Base-by-base conservation (phyloP, 1,140 invertebrate species). In the Latrodectus geometricus region DNA sequence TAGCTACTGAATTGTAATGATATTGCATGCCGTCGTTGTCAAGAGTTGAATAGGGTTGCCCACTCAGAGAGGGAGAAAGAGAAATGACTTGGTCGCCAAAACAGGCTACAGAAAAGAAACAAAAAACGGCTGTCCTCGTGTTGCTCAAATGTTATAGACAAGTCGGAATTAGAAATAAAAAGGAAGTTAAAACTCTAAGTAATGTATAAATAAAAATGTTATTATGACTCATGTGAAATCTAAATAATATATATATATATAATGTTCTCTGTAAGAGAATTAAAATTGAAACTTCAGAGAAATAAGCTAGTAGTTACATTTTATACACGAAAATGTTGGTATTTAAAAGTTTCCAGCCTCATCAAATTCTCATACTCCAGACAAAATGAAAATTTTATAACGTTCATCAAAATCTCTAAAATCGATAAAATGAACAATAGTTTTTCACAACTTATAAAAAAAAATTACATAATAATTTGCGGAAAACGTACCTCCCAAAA, bases 111-210 rank as follows among this genome's bases (percentile, higher is more conserved):
- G 54, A 61, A 61, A 61, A 11, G 54, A 61, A 61, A 2, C 2
- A 61, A 11, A 11, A 61, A 61, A 61, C 54, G 11, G 54, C 11
- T 61, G 11, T 8, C 17, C 54, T 61, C 2, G 11, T 17, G 11
- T 61, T 61, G 8, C 54, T 35, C 2, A 35, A 35, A 35, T 35
- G 15, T 3, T 15, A 56, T 61, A 48, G 66, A 79, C 77, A 50
- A 79, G 77, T 66, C 77, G 48, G 66, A 79, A 68, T 79, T 65
- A 50, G 48, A 79, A 79, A 79, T 35, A 68, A 68, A 79, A 68
- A 79, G 61, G 66, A 79, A 61, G 54, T 61, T 17, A 17, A 56
- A 79, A 48, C 77, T 35, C 20, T 48, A 52, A 54, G 23, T 68
- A 17, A 61, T 61, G 54, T 61, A 61, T 11, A 8, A 61, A 61